Evolutionary conservation across 1,140 invertebrate genomes (phyloP), one percentile per base, ranked within the genome.

Genomic region (Cyphomyrmex costatus): DNA sequence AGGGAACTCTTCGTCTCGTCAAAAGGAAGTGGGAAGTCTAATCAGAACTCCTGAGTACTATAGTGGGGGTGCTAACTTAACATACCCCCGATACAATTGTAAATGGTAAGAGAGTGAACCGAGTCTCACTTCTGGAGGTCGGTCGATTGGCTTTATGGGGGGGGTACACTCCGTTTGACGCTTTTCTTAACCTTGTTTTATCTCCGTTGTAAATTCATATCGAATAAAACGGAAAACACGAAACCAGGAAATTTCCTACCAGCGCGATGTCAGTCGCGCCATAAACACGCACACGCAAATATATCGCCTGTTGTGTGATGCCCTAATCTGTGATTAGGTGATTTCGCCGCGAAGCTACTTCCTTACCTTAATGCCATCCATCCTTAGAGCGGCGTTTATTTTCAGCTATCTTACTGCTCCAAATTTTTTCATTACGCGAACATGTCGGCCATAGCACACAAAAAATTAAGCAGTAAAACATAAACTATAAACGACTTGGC

Each of bases 161-260:
- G 53, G 73, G 30, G 60, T 76, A 82, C 60, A 60, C n/a, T 30
- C 16, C 33, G 79, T 78, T 66, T 88, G 60, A 79, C 77, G 85
- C 46, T 91, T 65, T 87, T 80, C 90, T 90, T 90, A 90, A 84
- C 82, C 82, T 88, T 90, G 73, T 88, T 89, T 92, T 90, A 91
- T 91, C 86, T 91, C 63, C 60, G 86, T 89, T 91, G 89, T 91
- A 92, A 92, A 92, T 79, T 91, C 89, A 88, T 92, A 91, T 92
- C 89, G 79, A 88, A 71, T 63, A 73, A 80, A 91, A 85, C 83
- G 60, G 51, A 61, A 85, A 85, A 60, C 46, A 85, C 73, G 73
- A 63, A 85, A 60, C 65, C 33, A 74, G 86, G 79, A 91, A 89
- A 84, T 92, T 90, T 88, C 77, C 86, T 71, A 87, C 85, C 86